Base-by-base conservation (phyloP, 2,797 vertebrate species). In the Capromys pilorides region DNA sequence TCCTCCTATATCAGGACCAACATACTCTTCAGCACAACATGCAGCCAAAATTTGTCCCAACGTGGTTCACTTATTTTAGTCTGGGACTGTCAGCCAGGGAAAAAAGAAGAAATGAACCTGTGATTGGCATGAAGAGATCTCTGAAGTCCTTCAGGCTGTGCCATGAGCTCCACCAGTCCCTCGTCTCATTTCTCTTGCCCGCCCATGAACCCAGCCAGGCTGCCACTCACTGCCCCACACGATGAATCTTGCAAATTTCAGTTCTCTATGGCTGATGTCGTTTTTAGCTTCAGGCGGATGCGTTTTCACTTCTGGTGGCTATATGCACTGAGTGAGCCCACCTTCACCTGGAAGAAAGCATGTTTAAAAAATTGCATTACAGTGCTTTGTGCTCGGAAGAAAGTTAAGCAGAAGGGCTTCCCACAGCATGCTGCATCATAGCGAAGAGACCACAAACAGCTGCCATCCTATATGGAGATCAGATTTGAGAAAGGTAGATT, bases 51-150 rank as follows among this genome's bases (percentile, higher is more conserved):
- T 98, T 98, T 98, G 97, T 97, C 97, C 98, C 0, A 84, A 97
- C 98, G 97, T 97, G 98, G 98, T 97, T 97, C 98, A 98, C 98
- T 98, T 98, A 97, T 98, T 98, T 98, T 98, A 98, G 98, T 98
- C 98, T 98, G 88, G 51, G 95, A 98, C 97, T 98, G 98, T 98
- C 98, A 98, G 95, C 0, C 2, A 16, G 64, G 49, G 86, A 94
- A 80, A 86, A 96, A 96, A 98, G 97, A 98, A 98, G 97, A 97
- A 98, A 98, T 98, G 98, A 98, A 97, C 97, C 98, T 97, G 98
- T 97, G 98, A 98, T 97, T 97, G 96, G 97, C 96, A 94, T 95
- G 93, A 88, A 97, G 94, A 97, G 97, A 94, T 94, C 97, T 97
- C 98, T 97, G 96, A 95, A 22, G 28, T 97, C 96, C 95, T 97